Evolutionary conservation across 2,797 vertebrate species (phyloP).

Genomic region (Bovichtus variegatus): DNA sequence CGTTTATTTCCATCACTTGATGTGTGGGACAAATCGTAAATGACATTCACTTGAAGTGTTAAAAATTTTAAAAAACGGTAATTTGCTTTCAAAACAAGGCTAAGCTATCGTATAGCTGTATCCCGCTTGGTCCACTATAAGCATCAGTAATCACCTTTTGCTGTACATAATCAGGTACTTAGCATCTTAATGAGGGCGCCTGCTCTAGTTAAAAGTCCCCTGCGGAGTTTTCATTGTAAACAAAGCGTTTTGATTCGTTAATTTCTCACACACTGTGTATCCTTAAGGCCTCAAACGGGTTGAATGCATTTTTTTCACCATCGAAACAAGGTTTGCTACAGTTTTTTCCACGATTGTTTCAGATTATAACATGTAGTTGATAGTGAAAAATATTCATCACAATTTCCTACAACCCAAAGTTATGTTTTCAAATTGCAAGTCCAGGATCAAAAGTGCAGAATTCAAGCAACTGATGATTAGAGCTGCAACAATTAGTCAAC

Average conservation of each 20-base stretch:
- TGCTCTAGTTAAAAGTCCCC: conserved; percentile 8
- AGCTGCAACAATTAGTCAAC: no score
- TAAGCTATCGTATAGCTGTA: neutral
- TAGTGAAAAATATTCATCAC: neutral
- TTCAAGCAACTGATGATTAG: no score
- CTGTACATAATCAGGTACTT: neutral
- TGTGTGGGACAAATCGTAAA: neutral
- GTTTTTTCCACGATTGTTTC: neutral
- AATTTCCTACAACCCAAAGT: neutral
- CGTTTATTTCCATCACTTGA: conserved; percentile 5
- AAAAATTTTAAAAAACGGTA: neutral
- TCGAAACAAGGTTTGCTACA: neutral
- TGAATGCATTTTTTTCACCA: neutral
- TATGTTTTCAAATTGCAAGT: neutral
- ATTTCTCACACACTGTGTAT: neutral
- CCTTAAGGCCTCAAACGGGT: neutral
- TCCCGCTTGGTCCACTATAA: neutral
- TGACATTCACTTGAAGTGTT: neutral
- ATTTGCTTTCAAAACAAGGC: neutral
- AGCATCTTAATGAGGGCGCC: conserved; percentile 7
- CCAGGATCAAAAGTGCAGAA: neutral
- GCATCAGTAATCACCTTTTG: conserved; percentile 12
- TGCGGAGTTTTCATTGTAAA: conserved; percentile 14
- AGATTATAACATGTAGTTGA: neutral
- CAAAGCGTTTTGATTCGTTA: neutral